Evolutionary conservation across 92 coral and sea anemone species (phyloP).

Genomic region (Actinostola sp.): DNA sequence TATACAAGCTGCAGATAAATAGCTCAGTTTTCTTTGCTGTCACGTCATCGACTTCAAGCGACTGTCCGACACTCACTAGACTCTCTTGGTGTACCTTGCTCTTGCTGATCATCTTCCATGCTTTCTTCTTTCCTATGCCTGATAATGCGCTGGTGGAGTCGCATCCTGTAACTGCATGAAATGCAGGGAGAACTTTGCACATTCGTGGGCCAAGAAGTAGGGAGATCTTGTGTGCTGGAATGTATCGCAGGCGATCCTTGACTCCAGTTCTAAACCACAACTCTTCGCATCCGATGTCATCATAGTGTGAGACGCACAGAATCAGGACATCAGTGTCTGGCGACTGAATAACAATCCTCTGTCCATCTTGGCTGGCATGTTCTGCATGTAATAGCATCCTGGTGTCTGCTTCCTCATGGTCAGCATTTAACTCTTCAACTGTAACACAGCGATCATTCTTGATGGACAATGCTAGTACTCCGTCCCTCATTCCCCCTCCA

Average conservation of each 20-base stretch:
- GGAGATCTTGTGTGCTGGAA: too few relatives aligned
- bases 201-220: constrained; percentile 29
- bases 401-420: constrained; percentile 69
- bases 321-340: constrained; percentile 58
- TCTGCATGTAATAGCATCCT: constrained; percentile 57
- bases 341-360: constrained; percentile 51
- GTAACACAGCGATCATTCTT: too few relatives aligned
- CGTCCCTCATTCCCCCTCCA: constrained; percentile 20
- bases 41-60: too few relatives aligned
- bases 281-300: constrained; percentile 42
- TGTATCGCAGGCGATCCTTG: too few relatives aligned
- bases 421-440: constrained; percentile 5
- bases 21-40: too few relatives aligned
- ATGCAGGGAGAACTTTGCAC: constrained; percentile 34
- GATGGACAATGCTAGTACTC: too few relatives aligned
- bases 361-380: constrained; percentile 26
- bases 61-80: too few relatives aligned
- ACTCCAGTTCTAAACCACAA: constrained; percentile 49
- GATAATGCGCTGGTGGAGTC: constrained; percentile 53
- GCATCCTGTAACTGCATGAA: constrained; percentile 58
- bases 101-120: constrained; percentile 53
- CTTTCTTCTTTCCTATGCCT: constrained; percentile 56
- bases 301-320: constrained; percentile 33
- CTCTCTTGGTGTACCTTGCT: too few relatives aligned
- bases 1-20: constrained; percentile 57